These are phyloP conservation scores for Macropodus opercularis DNA, from an alignment of 2,797 vertebrate species.

Conservation along the genomic window DNA sequence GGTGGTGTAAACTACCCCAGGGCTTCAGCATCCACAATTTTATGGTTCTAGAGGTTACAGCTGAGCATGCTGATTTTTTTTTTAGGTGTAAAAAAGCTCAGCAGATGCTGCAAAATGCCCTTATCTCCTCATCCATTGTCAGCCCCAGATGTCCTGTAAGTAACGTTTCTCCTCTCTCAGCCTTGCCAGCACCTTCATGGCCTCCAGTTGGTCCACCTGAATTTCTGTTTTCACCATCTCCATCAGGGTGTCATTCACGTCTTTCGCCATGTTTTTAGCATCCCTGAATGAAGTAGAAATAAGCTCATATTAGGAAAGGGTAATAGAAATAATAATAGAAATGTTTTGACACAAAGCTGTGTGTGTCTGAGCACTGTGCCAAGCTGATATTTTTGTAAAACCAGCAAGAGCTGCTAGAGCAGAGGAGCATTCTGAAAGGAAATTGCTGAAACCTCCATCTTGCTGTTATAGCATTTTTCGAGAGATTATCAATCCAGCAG, in stretches of 20 bases:
- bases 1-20: constrained; percentile 51
- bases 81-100: constrained; percentile 20
- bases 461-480: constrained; percentile 42
- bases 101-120: constrained; percentile 27
- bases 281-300: constrained; percentile 79
- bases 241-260: constrained; percentile 86
- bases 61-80: constrained; percentile 50
- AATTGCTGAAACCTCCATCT: constrained; percentile 48
- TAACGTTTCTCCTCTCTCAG: constrained; percentile 90
- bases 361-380: not conserved
- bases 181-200: constrained; percentile 87
- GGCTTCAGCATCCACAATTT: constrained; percentile 54
- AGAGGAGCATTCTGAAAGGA: constrained; percentile 30
- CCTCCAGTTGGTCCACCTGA: constrained; percentile 86
- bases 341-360: not conserved
- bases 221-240: constrained; percentile 85
- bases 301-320: not conserved
- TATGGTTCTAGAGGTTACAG: constrained; percentile 53
- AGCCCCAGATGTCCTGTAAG: constrained; percentile 95
- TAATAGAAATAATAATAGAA: not conserved
- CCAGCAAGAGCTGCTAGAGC: constrained; percentile 12
- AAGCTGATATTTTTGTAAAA: constrained; percentile 27
- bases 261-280: constrained; percentile 95
- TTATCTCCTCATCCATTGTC: constrained; percentile 56
- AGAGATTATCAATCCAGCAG: constrained; percentile 40